Evolutionary conservation across 2,113 vertebrate species (phyloP), one percentile per base, ranked within the genome.

Genomic region (Bufo gargarizans): DNA sequence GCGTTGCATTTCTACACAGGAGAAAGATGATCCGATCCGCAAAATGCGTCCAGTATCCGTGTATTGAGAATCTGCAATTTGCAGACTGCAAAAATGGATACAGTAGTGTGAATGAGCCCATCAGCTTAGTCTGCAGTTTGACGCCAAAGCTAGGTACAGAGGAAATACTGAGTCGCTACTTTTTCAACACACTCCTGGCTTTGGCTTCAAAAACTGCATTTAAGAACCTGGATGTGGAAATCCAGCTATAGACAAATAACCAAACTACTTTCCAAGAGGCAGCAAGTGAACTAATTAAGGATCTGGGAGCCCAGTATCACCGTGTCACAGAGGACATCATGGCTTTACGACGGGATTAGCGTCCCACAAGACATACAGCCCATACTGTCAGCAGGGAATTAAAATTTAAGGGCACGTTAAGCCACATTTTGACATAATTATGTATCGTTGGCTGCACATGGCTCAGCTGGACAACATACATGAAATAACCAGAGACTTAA

Each of bases 331-430:
- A 12, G 43, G 1, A 65, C 43, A 63, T 45, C 59, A 12, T 14
- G 9, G 13, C 10, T 83, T n/a, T 63, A 65, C 58, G 45, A 43
- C 6, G 16, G 56, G 79, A 81, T 81, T 61, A 81, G 56, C 4
- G 43, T 61, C 22, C 79, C 58, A 45, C 22, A 47, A 61, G 79
- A 81, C 63, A 61, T 61, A 81, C 58, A 47, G 55, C 4, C 79
- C 56, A 63, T 63, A 81, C 79, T 81, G 79, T 81, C 79, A 81
- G 56, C 79, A 81, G 56, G 79, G 79, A 81, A 61, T 81, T 81
- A 76, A 19, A 6, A 9, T 76, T 19, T 49, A 76, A 50, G 6
- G 9, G 17, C 72, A 3, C 3, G 45, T 49, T 76, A 76, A 76
- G 72, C 72, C 72, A 76, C 72, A 4, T 74, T 74, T 49, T 76